Evolutionary conservation across 2,888 invertebrate genomes (phyloP), one percentile per base, ranked within the genome.

Genomic region (Pyralis farinalis): DNA sequence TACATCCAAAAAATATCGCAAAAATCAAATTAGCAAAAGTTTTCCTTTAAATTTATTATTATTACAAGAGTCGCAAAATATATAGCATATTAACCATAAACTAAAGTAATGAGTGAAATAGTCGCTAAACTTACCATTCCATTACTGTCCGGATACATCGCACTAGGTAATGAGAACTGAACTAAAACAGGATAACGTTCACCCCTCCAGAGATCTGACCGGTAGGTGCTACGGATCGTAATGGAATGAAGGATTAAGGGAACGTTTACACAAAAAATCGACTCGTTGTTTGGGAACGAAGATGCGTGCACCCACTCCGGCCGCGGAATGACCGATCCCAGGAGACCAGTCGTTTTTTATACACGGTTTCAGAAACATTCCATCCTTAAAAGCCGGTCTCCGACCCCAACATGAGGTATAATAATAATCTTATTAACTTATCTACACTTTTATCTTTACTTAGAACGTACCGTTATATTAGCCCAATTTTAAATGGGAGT

Each of bases 391-490:
- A 85, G 71, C 84, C 84, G 85, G 85, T 84, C 81, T 58, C 73
- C 76, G 80, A 77, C 73, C 80, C 75, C 77, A 73, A 64, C 74
- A 64, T 71, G 71, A 73, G 72, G 75, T 80, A 80, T 84, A 84
- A 84, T 83, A 85, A 83, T 85, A 86, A 84, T 83, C 85, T 85
- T 86, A 87, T 88, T 85, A 85, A 84, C 83, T 81, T 86, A 86
- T 86, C 85, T 85, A 75, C 75, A 79, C 79, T 78, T 79, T 77
- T 81, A 85, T 84, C 84, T 84, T 85, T 82, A 86, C 84, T 84
- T 81, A 82, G 78, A 82, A 79, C 73, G 73, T 79, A 83, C 84
- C 82, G 83, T 86, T 86, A 85, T 71, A 76, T 77, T 74, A 78
- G 70, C 59, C 67, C 73, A 75, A 79, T 73, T 81, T 78, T 78